Evolutionary conservation across 1,140 invertebrate genomes (phyloP).

Genomic region (Ephestia elutella): DNA sequence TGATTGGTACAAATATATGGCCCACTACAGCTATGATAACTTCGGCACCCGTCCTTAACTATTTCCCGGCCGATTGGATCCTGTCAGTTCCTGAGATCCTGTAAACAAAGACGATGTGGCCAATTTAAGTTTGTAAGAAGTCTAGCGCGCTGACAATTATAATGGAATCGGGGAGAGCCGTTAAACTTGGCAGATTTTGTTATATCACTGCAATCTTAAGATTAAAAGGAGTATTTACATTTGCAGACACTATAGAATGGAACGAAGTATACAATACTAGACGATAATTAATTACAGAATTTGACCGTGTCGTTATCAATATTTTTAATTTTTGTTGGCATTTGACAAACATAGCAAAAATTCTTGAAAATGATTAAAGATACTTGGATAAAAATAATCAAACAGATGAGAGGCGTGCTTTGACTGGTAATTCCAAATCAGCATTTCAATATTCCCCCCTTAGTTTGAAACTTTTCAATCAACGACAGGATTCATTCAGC

Average conservation of each 20-base stretch:
- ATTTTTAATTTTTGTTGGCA: too few relatives aligned
- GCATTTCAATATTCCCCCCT: constrained; percentile 13
- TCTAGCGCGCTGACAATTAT: constrained; percentile 8
- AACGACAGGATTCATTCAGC: constrained; percentile 48
- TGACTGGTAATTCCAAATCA: background rate
- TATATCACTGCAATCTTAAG: too few relatives aligned
- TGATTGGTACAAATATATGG: too few relatives aligned
- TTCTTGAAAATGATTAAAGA: background rate
- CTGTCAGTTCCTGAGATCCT: constrained; percentile 29
- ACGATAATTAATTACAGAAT: too few relatives aligned
- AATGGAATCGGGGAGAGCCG: background rate
- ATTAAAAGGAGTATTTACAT: too few relatives aligned
- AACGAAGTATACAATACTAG: too few relatives aligned
- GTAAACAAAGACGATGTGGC: constrained; percentile 40
- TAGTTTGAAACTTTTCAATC: constrained; percentile 41
- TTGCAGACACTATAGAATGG: too few relatives aligned
- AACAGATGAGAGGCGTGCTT: background rate
- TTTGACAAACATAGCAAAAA: background rate
- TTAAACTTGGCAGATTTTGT: background rate
- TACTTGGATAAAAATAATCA: background rate
- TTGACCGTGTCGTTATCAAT: too few relatives aligned
- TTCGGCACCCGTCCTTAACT: constrained; percentile 44
- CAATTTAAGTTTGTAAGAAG: constrained; percentile 42
- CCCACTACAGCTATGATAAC: background rate
- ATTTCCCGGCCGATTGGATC: constrained; percentile 57